Conservation (phyloP, 2,113 vertebrate species). For the Mus spicilegus region DNA sequence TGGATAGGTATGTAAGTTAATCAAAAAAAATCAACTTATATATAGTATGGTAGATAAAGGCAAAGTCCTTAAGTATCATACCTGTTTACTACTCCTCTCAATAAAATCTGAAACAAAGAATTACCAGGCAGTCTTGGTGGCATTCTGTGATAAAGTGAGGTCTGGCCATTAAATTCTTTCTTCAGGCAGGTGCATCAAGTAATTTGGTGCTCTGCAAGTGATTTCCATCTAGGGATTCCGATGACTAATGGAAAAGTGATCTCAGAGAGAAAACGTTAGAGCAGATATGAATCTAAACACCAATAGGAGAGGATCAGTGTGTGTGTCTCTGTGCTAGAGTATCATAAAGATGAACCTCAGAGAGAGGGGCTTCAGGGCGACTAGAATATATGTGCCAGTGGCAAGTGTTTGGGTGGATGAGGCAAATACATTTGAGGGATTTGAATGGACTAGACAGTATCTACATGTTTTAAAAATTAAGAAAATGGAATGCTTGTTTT, state of each 20-base stretch:
- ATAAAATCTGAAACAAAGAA: neutral
- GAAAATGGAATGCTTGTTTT: neutral
- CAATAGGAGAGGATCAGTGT: neutral
- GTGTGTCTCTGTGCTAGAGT: no score
- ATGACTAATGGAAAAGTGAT: neutral
- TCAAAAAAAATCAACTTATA: slow-evolving; percentile 9
- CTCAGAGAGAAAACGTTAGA: neutral
- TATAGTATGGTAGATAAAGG: neutral
- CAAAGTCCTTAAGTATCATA: neutral
- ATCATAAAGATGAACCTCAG: neutral
- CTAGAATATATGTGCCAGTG: neutral
- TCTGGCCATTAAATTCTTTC: neutral
- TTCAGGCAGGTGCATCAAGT: neutral
- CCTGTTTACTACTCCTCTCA: neutral
- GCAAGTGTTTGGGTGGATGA: neutral
- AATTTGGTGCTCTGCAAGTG: neutral
- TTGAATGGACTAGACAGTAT: neutral
- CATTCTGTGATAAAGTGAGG: neutral
- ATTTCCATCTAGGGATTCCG: neutral
- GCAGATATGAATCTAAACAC: neutral
- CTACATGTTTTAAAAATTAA: neutral
- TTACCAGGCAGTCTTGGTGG: neutral
- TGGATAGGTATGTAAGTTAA: neutral
- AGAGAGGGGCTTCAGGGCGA: no score
- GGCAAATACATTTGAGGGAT: neutral